These are phyloP conservation scores for Cheumatopsyche charites DNA, from an alignment of 1,140 invertebrate species.

Conservation along the genomic window DNA sequence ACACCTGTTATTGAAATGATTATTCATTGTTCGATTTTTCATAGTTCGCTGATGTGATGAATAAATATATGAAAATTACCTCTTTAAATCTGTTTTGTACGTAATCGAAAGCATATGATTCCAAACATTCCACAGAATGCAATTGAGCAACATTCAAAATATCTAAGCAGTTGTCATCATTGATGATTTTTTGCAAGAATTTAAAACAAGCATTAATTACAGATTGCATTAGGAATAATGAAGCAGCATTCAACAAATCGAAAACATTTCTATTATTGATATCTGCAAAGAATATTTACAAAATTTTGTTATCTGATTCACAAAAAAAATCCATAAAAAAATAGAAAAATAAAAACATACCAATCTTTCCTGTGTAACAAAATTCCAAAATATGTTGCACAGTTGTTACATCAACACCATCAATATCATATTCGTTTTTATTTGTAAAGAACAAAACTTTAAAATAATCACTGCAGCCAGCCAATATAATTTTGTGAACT, in stretches of 20 bases:
- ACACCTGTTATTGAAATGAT: background rate
- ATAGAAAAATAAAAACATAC: background rate
- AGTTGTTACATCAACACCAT: background rate
- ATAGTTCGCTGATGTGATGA: background rate
- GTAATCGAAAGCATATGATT: background rate
- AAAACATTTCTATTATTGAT: background rate
- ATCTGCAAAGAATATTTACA: background rate
- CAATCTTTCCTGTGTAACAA: constrained; percentile 7
- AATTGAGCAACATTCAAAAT: background rate
- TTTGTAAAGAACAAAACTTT: background rate
- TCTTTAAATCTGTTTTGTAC: background rate
- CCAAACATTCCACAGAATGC: background rate
- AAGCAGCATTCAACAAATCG: background rate
- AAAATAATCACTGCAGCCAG: constrained; percentile 8
- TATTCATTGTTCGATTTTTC: background rate
- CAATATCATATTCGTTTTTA: background rate
- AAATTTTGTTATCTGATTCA: too few species aligned
- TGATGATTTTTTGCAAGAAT: background rate
- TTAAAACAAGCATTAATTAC: background rate
- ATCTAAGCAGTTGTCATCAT: background rate
- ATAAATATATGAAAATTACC: background rate
- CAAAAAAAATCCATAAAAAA: too few species aligned
- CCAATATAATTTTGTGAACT: background rate
- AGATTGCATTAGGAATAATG: constrained; percentile 1
- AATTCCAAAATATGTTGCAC: background rate